These are phyloP conservation scores for Drosophila pseudoananassae DNA, from an alignment of 1,140 invertebrate genomes.

Conservation along the genomic window DNA sequence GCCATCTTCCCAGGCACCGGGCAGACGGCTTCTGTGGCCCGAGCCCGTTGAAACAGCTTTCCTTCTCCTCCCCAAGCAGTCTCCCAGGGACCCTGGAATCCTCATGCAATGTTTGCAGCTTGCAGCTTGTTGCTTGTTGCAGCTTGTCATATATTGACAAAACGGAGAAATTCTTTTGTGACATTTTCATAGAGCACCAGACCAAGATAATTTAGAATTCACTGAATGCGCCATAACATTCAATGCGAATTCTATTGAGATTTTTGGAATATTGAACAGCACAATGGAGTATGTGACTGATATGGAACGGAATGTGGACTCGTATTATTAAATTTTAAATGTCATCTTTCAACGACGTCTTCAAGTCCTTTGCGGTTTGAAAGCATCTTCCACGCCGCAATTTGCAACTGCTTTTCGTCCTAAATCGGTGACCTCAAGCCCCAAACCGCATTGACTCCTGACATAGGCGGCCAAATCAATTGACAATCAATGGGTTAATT, in stretches of 20 bases:
- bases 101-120: conserved; percentile 43
- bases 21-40: conserved; percentile 30
- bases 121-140: conserved; percentile 66
- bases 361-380: not conserved
- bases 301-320: not conserved
- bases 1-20: conserved; percentile 46
- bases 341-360: not conserved
- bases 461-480: conserved; percentile 34
- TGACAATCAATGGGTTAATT: conserved; percentile 51
- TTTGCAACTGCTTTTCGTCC: not conserved
- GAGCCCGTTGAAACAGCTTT: conserved; percentile 5
- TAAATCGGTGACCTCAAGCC: conserved; percentile 18
- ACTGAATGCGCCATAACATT: conserved; percentile 43
- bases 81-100: conserved; percentile 1
- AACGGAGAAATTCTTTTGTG: conserved; percentile 47
- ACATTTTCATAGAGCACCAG: conserved; percentile 52
- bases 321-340: not conserved
- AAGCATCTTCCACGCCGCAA: not conserved
- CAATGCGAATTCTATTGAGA: conserved; percentile 25
- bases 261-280: conserved; percentile 10
- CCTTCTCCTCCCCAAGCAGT: not conserved
- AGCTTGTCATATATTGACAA: conserved; percentile 75
- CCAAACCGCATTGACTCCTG: conserved; percentile 29
- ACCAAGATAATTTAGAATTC: conserved; percentile 37
- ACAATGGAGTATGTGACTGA: not conserved